Evolutionary conservation across 2,797 vertebrate genomes (phyloP).

Genomic region (Schizothorax lantsangensis): DNA sequence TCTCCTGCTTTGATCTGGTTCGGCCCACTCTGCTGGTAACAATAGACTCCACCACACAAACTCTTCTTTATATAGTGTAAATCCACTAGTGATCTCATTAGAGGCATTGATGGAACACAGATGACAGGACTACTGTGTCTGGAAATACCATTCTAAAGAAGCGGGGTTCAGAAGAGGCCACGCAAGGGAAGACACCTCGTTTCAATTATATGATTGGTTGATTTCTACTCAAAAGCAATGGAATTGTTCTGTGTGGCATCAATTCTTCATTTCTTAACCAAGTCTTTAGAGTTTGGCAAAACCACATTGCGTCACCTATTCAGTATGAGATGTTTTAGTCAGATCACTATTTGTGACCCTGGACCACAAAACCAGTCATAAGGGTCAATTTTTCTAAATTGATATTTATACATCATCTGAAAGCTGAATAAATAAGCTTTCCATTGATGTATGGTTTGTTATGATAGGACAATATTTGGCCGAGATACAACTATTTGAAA

Average conservation of each 20-base stretch:
- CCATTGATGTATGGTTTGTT: no score
- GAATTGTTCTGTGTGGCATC: slow-evolving; percentile 31
- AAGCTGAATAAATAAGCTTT: no score
- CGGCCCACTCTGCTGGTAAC: slow-evolving; percentile 38
- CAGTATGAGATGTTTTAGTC: background rate
- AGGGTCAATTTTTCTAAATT: no score
- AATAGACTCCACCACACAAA: slow-evolving; percentile 47
- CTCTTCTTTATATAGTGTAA: slow-evolving; percentile 52
- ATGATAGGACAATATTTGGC: no score
- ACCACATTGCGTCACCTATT: slow-evolving; percentile 18
- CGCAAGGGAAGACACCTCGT: slow-evolving; percentile 42
- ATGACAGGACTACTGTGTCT: slow-evolving; percentile 55
- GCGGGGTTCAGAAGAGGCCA: slow-evolving; percentile 37
- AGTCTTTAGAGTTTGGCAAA: slow-evolving; percentile 20
- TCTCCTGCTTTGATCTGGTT: slow-evolving; percentile 39
- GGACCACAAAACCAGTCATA: no score
- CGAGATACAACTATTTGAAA: no score
- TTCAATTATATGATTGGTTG: slow-evolving; percentile 51
- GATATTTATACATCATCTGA: no score
- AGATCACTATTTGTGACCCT: background rate
- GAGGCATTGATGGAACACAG: slow-evolving; percentile 53
- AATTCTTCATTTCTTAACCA: slow-evolving; percentile 5
- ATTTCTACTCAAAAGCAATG: slow-evolving; percentile 34
- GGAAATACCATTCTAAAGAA: slow-evolving; percentile 52
- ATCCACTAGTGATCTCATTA: slow-evolving; percentile 60